Evolutionary conservation across 2,797 vertebrate species (phyloP), one percentile per base, ranked within the genome.

Genomic region (Lepilemur septentrionalis): DNA sequence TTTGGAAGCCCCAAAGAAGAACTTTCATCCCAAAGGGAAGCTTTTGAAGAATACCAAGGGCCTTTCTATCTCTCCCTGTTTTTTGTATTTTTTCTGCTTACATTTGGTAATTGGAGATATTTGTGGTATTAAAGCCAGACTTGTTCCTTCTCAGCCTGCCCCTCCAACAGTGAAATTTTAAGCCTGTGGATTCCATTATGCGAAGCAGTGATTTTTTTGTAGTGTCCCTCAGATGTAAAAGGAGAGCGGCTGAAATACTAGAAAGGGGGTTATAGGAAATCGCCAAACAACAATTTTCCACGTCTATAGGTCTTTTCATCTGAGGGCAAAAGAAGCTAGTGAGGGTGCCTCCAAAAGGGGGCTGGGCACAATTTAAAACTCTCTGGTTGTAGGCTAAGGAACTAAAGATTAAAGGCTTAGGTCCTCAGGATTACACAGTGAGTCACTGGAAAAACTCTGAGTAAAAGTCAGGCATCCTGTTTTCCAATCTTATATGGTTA

Each of bases 71-170:
- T 88, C 70, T 87, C 67, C 87, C 93, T 93, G 87, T 89, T 81
- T 95, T 95, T 93, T 91, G 52, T 97, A 41, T 85, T 96, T 67
- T 97, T 96, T 81, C 80, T 92, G 87, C 92, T 93, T 92, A 89
- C 96, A 80, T 89, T 97, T 76, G 95, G 98, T 97, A 98, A 98
- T 80, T 96, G 96, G 97, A 98, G 97, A 94, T 98, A 95, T 92
- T 87, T 96, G 94, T 92, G 89, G 96, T 97, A 84, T 97, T 98
- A 96, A 97, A 97, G 92, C 92, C 28, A 11, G 94, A 93, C 96
- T 97, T 97, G 97, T 96, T 97, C 95, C 89, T 96, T 96, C 96
- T 93, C 89, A 93, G 94, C 67, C 94, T 90, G 38, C 69, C 69
- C 78, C 95, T 94, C 83, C 84, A 89, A 72, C 69, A 59, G 96